phyloP scores from a whole-genome alignment of 2,888 invertebrate species.

The Lucinisca nassula region DNA sequence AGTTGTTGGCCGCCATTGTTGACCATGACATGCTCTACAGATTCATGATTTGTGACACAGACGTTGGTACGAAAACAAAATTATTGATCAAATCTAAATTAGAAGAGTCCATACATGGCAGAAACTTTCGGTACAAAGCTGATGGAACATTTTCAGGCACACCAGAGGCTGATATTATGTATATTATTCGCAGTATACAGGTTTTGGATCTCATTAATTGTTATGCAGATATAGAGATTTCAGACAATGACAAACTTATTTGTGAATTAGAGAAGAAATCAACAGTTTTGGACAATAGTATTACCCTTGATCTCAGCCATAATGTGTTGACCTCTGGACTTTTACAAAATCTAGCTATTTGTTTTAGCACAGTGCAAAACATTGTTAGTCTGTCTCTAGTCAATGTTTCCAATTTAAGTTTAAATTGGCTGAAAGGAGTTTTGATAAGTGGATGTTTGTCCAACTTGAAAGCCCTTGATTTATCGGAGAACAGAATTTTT shows the following conservation, averaged over 20 bases:
- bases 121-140: neutral
- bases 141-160: neutral
- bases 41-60: neutral
- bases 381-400: neutral
- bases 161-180: neutral
- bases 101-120: neutral
- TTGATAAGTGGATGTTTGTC: neutral
- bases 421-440: neutral
- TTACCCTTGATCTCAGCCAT: neutral
- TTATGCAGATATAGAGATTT: neutral
- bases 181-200: neutral
- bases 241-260: neutral
- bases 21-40: neutral
- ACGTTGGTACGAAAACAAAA: neutral
- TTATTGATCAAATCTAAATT: neutral
- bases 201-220: neutral
- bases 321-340: neutral
- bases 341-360: neutral
- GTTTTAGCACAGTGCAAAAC: neutral
- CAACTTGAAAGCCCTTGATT: neutral
- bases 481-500: neutral
- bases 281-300: neutral
- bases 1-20: neutral
- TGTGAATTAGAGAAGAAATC: neutral
- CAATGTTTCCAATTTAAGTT: neutral